Base-by-base conservation (phyloP, 2,888 invertebrate genomes). In the Nymphalis urticae region DNA sequence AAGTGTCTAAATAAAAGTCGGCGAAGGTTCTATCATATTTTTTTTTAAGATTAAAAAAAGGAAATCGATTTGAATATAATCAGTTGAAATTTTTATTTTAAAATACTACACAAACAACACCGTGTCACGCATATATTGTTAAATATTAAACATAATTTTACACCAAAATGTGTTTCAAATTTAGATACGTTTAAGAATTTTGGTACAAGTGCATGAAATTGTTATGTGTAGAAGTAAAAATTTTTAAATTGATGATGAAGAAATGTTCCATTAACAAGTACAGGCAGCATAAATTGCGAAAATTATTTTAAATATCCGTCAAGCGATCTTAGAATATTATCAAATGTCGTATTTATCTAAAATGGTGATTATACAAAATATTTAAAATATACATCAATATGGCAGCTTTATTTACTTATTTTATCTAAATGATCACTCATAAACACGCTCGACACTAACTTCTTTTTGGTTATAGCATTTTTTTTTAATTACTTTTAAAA, bases 301-400 rank as follows among this genome's bases (percentile, higher is more conserved):
- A 62, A 51, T 47, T 51, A 51, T 47, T 61, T 24, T 27, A 17
- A 48, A 36, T 8, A 51, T 19, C 32, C 36, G 47, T 32, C 42
- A 48, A 65, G 70, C 64, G 47, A 50, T 63, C 42, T 56, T 59
- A 59, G 56, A 27, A 51, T 66, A 62, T 69, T 19, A 60, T 51
- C 59, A 42, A 48, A 47, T 21, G 32, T 54, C 54, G 27, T 58
- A 59, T 62, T 66, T 59, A 62, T 64, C 61, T 69, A 66, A 62
- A 61, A 58, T 48, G 61, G 58, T 69, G 60, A 61, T 53, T 27
- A 42, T 64, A 72, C 47, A 66, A 68, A 60, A 67, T 51, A 77
- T 78, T 79, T 77, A 76, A 79, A 77, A 77, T 81, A 77, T 32
- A 62, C 53, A 72, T 71, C 71, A 68, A 56, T 74, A 75, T 75